Base-by-base conservation (phyloP, 2,797 vertebrate genomes). In the Coregonus suidteri region DNA sequence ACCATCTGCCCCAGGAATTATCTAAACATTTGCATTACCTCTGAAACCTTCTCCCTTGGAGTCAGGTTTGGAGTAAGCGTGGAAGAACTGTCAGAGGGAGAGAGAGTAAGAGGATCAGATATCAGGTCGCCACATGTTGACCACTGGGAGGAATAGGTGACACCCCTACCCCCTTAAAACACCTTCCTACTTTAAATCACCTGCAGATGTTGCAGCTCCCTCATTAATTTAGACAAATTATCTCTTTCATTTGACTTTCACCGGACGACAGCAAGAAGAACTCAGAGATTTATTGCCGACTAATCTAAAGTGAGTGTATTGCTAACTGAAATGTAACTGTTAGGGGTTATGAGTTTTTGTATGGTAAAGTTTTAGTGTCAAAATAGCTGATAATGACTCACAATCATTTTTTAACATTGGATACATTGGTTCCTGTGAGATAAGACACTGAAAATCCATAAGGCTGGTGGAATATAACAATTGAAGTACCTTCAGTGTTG, bases 81-180 rank as follows among this genome's bases (percentile, higher is more conserved):
- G 93, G 85, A 98, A 98, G 90, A 98, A 97, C 97, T 99, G 92
- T 64, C 83, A 71, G 91, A 76, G 30, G 66, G 59, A 80, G 53
- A 86, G 47, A 85, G 74, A 78, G 51, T 20, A 41, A 7, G 37
- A 68, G 70, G 77, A 76, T 85, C 14, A 84, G 76, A 70, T 1
- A 0, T 66, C 71, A 69, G 83, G 86, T 76, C 37, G 79, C 84
- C 62, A 0, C 75, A 67, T 34, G 76, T 82, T 86, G 80, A 84
- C 77, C 83, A 78, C 87, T 56, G 72, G 82, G 76, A 72, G 41
- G 72, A 34, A 71, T n/a, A 1, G 20, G 64, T 41, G 75, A 35
- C 64, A 15, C 37, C 35, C 68, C 71, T 25, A 14, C 73, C 73
- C 35, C 69, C 75, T 11, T 47, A 47, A 3, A 47, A 47, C 76